Evolutionary conservation across 2,888 invertebrate genomes (phyloP).

Genomic region (Agrotis exclamationis): DNA sequence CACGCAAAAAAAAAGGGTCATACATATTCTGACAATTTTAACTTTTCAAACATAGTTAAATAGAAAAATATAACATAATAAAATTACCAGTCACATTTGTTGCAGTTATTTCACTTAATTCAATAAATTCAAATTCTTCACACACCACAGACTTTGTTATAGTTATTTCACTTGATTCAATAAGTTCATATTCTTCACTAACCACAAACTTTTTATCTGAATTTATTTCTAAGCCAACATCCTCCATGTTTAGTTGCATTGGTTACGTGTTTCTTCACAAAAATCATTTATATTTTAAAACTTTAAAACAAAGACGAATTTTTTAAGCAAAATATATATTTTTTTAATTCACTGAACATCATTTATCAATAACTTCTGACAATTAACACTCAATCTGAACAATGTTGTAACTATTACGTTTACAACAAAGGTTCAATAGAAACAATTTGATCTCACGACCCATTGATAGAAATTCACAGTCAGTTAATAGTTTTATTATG

Average conservation of each 20-base stretch:
- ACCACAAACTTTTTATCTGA: slow-evolving; percentile 35
- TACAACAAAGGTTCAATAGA: background rate
- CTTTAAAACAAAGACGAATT: too few relatives aligned
- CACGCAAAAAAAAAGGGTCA: too few relatives aligned
- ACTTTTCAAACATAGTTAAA: too few relatives aligned
- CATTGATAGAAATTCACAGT: background rate
- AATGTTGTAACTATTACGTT: background rate
- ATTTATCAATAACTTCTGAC: background rate
- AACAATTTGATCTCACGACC: background rate
- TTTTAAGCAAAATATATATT: too few relatives aligned
- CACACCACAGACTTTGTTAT: slow-evolving; percentile 34
- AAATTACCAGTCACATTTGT: slow-evolving; percentile 51
- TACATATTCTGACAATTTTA: too few relatives aligned
- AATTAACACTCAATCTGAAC: background rate
- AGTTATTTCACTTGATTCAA: slow-evolving; percentile 64
- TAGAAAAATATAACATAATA: too few relatives aligned
- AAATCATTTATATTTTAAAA: background rate
- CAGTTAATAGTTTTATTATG: background rate
- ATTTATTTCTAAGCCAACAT: slow-evolving; percentile 1
- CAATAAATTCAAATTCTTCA: slow-evolving; percentile 42
- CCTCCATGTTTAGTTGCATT: slow-evolving; percentile 29
- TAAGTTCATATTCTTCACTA: slow-evolving; percentile 29
- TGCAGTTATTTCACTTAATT: slow-evolving; percentile 62
- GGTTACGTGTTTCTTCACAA: too few relatives aligned
- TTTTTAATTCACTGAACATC: background rate